phyloP scores from a whole-genome alignment of 2,888 invertebrate genomes.

The Pristionchus japonicus region DNA sequence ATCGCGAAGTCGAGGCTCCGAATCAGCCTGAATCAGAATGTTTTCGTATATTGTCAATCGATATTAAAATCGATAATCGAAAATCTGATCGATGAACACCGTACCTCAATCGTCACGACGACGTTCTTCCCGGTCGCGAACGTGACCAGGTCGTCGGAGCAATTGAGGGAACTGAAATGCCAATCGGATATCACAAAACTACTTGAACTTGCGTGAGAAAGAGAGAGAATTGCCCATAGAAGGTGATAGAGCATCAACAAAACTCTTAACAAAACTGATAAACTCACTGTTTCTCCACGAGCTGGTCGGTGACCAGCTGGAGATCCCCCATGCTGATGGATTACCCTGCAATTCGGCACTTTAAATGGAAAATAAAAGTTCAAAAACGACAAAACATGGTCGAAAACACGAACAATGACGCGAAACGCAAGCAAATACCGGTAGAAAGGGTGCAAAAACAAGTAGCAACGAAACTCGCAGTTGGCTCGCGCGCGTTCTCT shows the following conservation, averaged over 20 bases:
- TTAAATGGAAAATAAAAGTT: neutral
- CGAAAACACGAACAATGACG: neutral
- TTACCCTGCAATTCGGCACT: conserved; percentile 32
- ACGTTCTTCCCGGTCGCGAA: conserved; percentile 69
- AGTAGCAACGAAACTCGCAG: conserved; percentile 35
- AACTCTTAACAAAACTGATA: no score
- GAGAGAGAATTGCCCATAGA: neutral
- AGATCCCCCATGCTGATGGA: conserved; percentile 44
- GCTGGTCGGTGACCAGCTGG: conserved; percentile 43
- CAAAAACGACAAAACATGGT: neutral
- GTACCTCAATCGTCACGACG: conserved; percentile 50
- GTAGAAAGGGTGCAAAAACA: neutral
- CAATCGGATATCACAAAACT: neutral
- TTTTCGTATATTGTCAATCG: neutral
- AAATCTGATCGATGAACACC: neutral
- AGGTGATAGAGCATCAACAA: neutral
- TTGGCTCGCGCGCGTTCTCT: conserved; percentile 28
- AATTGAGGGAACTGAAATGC: conserved; percentile 62
- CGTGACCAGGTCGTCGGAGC: conserved; percentile 55
- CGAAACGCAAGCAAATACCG: neutral
- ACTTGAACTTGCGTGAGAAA: neutral
- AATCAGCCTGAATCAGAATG: conserved; percentile 48
- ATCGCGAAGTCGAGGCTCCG: conserved; percentile 63
- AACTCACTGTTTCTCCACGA: conserved; percentile 46
- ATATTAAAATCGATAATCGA: neutral